Evolutionary conservation across 2,888 invertebrate genomes (phyloP).

Genomic region (Steromphala cineraria): DNA sequence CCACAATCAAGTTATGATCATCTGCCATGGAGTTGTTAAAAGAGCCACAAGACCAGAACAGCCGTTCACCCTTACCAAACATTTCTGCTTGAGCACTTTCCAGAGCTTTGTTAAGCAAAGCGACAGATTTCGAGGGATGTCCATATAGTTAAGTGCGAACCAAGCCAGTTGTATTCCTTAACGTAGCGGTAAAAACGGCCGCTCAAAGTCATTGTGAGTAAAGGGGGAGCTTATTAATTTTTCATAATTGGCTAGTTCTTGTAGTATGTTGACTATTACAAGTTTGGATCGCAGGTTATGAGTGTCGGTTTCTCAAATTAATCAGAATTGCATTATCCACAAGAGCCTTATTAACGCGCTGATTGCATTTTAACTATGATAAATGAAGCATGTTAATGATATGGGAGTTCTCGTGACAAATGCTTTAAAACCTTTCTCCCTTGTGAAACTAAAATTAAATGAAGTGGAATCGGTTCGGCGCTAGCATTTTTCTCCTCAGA

Average conservation of each 20-base stretch:
- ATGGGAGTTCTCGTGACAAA: not conserved
- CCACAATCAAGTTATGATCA: too few relatives aligned
- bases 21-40: too few relatives aligned
- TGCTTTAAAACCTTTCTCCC: not conserved
- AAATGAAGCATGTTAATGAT: not conserved
- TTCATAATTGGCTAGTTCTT: constrained; percentile 7
- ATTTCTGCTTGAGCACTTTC: too few relatives aligned
- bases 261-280: constrained; percentile 1
- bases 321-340: not conserved
- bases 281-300: constrained; percentile 2
- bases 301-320: constrained; percentile 12
- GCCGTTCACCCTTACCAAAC: too few relatives aligned
- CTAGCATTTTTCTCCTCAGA: too few relatives aligned
- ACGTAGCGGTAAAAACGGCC: too few relatives aligned
- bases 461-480: not conserved
- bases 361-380: constrained; percentile 6
- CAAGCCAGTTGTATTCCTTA: too few relatives aligned
- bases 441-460: not conserved
- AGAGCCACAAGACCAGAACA: too few relatives aligned
- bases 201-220: not conserved
- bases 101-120: too few relatives aligned
- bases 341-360: not conserved
- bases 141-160: too few relatives aligned
- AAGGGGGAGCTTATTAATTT: constrained; percentile 7
- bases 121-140: too few relatives aligned